Base-by-base conservation (phyloP, 1,140 invertebrate genomes). In the Ditylenchus dipsaci region DNA sequence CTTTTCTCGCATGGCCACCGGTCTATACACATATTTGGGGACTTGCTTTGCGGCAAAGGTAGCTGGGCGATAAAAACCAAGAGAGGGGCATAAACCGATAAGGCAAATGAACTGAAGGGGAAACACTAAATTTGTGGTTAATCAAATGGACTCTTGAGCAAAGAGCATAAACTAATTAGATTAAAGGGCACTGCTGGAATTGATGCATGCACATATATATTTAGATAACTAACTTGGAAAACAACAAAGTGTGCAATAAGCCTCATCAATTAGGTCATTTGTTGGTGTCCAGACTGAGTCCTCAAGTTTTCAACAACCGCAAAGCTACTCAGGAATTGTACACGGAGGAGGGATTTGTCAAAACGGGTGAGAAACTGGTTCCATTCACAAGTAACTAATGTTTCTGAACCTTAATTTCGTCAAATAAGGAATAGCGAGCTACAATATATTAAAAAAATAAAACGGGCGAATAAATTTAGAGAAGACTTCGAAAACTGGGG, bases 131-230 rank as follows among this genome's bases (percentile, higher is more conserved):
- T 5, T 38, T 38, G 33, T 38, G 33, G 33, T 11, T 38, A 3
- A 38, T 38, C 11, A 5, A 38, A 38, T 38, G 33, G 33, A 38
- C 33, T 11, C 33, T 38, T 38, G 33, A 38, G 11, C 33, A 56
- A 56, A 23, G 21, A 56, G 3, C 21, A 56, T 56, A 23, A 13
- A 13, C 53, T 56, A 56, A 56, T 56, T 23, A 13, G 29, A 23
- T 56, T 23, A 56, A 56, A 56, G 53, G 13, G 29, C 3, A 23
- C 9, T 56, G 53, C 89, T 38, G 33, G 33, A 38, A 38, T 38
- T 38, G 3, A 38, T 38, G 33, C 33, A 38, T 38, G 33, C n/a
- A n/a, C n/a, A n/a, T 38, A 38, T 38, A 38, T 15, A 19, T 53
- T 53, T 53, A 53, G 49, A 53, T 53, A 19, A 15, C 49, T 8